Conservation (phyloP, 2,888 invertebrate genomes). For the Drosophila recens region DNA sequence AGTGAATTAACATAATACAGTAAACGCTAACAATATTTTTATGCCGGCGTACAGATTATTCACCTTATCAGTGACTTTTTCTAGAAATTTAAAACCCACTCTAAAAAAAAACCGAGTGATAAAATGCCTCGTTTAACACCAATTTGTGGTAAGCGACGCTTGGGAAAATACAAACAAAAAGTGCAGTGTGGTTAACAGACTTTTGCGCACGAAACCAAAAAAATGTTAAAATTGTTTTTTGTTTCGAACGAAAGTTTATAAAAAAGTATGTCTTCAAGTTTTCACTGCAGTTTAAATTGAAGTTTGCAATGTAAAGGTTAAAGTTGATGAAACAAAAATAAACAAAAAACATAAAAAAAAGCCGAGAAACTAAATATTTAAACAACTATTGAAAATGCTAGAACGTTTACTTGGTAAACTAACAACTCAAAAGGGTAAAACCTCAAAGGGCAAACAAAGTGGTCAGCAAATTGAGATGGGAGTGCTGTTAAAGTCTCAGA, state of each 20-base stretch:
- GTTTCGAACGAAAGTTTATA: constrained; percentile 18
- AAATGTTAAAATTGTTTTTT: not conserved
- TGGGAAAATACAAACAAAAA: constrained; percentile 29
- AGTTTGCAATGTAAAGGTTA: constrained; percentile 53
- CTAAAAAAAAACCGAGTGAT: constrained; percentile 18
- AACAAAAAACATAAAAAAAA: constrained; percentile 13
- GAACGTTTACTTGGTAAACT: constrained; percentile 49
- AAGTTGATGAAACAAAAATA: not conserved
- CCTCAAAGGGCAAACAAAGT: constrained; percentile 20
- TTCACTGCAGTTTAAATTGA: constrained; percentile 37
- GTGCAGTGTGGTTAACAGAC: constrained; percentile 56
- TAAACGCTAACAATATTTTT: not conserved
- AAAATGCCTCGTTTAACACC: constrained; percentile 33
- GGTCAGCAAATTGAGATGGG: constrained; percentile 26
- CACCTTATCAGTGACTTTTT: constrained; percentile 8
- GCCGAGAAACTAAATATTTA: not conserved
- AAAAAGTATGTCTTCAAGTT: constrained; percentile 5
- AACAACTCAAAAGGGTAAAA: constrained; percentile 13
- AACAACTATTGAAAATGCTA: constrained; percentile 44
- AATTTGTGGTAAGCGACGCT: constrained; percentile 45
- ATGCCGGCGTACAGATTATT: not conserved
- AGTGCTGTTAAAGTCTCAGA: constrained; percentile 25
- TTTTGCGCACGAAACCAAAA: constrained; percentile 55
- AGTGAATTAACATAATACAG: constrained; percentile 6
- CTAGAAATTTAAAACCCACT: constrained; percentile 23